Evolutionary conservation across 2,888 invertebrate species (phyloP).

Genomic region (Andrena bicolor): DNA sequence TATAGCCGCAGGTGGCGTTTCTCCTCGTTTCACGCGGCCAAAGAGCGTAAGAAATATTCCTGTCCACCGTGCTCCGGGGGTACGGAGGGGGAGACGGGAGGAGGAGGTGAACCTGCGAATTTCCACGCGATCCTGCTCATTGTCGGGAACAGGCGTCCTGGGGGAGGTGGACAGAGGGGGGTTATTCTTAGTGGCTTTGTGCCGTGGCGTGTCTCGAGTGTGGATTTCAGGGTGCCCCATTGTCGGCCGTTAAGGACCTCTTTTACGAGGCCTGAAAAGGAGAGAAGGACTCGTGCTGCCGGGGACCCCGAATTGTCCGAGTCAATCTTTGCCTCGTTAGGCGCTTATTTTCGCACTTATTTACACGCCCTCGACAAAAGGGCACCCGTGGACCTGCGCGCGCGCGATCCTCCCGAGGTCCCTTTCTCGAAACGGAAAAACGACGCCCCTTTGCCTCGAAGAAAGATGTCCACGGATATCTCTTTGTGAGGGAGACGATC

Average conservation of each 20-base stretch:
- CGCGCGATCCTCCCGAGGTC: slow-evolving; percentile 47
- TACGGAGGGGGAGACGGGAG: slow-evolving; percentile 47
- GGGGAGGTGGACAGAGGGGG: background rate
- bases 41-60: slow-evolving; percentile 26
- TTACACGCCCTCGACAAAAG: slow-evolving; percentile 73
- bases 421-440: background rate
- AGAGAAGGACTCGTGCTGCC: slow-evolving; percentile 78
- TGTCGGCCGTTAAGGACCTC: slow-evolving; percentile 78
- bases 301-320: slow-evolving; percentile 77
- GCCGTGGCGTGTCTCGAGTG: slow-evolving; percentile 69
- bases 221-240: slow-evolving; percentile 81
- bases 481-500: slow-evolving; percentile 21
- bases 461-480: background rate
- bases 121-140: slow-evolving; percentile 78
- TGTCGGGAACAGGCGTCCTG: slow-evolving; percentile 62
- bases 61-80: slow-evolving; percentile 33
- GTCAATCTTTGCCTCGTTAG: slow-evolving; percentile 85
- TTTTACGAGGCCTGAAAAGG: slow-evolving; percentile 70
- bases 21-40: slow-evolving; percentile 43
- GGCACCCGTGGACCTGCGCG: slow-evolving; percentile 19
- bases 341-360: slow-evolving; percentile 84
- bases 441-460: background rate
- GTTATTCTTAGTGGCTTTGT: slow-evolving; percentile 62
- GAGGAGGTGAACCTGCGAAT: slow-evolving; percentile 82
- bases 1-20: slow-evolving; percentile 78